Evolutionary conservation across 2,113 vertebrate genomes (phyloP).

Genomic region (Brachyhypopomus gauderio): DNA sequence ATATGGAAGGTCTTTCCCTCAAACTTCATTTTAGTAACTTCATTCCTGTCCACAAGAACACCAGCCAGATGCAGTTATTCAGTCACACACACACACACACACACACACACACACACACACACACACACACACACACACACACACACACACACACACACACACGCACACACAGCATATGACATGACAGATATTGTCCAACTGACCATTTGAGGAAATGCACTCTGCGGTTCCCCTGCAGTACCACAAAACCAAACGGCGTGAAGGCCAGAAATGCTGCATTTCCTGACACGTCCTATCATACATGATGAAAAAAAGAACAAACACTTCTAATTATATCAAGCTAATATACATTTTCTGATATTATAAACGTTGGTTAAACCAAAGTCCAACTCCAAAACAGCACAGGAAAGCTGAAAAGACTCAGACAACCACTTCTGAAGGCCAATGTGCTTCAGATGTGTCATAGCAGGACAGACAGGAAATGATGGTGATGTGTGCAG

Average conservation of each 20-base stretch:
- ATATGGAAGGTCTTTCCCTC: slow-evolving; percentile 97
- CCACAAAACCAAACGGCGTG: slow-evolving; percentile 96
- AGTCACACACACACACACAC: slow-evolving; percentile 14
- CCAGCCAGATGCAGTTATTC: neutral
- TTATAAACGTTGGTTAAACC: too few relatives aligned
- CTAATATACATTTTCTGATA: neutral
- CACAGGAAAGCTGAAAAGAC: too few relatives aligned
- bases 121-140: slow-evolving; percentile 24
- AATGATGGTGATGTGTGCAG: neutral
- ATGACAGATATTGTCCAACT: slow-evolving; percentile 60
- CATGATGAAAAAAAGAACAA: slow-evolving; percentile 14
- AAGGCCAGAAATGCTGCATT: slow-evolving; percentile 95
- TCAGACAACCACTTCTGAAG: too few relatives aligned
- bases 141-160: slow-evolving; percentile 4
- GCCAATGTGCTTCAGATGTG: neutral
- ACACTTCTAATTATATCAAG: neutral
- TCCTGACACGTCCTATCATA: slow-evolving; percentile 90
- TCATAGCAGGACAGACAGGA: neutral
- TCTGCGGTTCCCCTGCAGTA: slow-evolving; percentile 94
- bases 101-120: slow-evolving; percentile 27
- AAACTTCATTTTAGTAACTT: slow-evolving; percentile 97
- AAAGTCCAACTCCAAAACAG: too few relatives aligned
- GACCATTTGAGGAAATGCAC: slow-evolving; percentile 97
- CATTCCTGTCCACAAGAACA: slow-evolving; percentile 79
- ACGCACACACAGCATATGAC: slow-evolving; percentile 37